Percentiles rank a stretch among this genome's conserved stretches.
Conservation (phyloP, 2,888 invertebrate genomes). For the Apocheima hispidaria region DNA sequence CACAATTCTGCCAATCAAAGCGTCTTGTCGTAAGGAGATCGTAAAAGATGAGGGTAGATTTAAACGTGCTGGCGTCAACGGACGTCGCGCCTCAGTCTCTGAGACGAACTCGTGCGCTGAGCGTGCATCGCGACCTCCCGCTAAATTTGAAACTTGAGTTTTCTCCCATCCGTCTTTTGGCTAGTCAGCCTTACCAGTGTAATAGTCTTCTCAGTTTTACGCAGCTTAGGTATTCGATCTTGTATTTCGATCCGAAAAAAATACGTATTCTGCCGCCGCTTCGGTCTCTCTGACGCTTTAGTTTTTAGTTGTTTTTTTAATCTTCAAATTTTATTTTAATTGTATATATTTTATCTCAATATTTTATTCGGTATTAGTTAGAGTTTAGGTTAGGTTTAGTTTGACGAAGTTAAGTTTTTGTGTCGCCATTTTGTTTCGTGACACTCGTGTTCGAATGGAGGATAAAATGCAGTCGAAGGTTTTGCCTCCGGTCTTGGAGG, state of each 20-base stretch:
- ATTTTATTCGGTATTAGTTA: constrained; percentile 49
- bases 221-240: constrained; percentile 41
- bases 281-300: constrained; percentile 58
- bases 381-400: constrained; percentile 49
- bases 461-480: constrained; percentile 44
- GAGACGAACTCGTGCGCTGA: constrained; percentile 65
- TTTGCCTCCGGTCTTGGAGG: constrained; percentile 52
- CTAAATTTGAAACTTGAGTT: constrained; percentile 47
- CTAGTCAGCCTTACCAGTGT: constrained; percentile 17
- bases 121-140: constrained; percentile 55
- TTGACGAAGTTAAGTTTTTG: constrained; percentile 38
- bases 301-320: constrained; percentile 26
- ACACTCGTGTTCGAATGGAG: constrained; percentile 20
- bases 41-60: constrained; percentile 59
- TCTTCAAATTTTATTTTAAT: constrained; percentile 41
- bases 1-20: too few relatives aligned
- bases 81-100: constrained; percentile 61
- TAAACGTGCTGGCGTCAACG: constrained; percentile 28
- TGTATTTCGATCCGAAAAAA: constrained; percentile 4
- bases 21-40: too few relatives aligned
- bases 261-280: constrained; percentile 43
- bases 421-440: constrained; percentile 54
- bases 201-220: constrained; percentile 26
- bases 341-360: constrained; percentile 34
- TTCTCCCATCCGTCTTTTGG: constrained; percentile 35